phyloP scores from a whole-genome alignment of 2,113 vertebrate genomes.

The Alexandromys fortis region DNA sequence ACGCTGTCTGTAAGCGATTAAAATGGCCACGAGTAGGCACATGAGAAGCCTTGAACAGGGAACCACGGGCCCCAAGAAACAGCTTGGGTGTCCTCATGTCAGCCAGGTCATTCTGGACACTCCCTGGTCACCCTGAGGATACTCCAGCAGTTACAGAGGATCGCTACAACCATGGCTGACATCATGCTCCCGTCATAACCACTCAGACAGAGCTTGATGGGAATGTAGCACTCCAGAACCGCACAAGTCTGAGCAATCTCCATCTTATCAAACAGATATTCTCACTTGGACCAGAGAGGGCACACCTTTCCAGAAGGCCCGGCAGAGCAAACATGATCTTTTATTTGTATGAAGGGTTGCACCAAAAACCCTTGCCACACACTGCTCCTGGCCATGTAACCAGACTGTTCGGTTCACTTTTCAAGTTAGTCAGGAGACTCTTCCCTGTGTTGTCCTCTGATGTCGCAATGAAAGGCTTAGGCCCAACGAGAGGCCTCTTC shows the following conservation, averaged over 20 bases:
- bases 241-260: neutral
- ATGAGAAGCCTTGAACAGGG: neutral
- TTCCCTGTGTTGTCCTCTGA: neutral
- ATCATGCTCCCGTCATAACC: neutral
- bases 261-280: neutral
- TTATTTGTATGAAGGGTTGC: neutral
- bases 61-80: neutral
- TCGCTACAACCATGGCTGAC: neutral
- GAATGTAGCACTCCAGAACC: too few relatives aligned
- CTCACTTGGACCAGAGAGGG: neutral
- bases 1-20: neutral
- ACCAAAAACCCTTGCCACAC: neutral
- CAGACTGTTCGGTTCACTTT: neutral
- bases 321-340: neutral
- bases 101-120: neutral
- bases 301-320: neutral
- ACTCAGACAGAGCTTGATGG: neutral
- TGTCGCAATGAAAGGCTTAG: neutral
- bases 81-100: neutral
- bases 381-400: neutral
- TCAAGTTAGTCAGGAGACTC: neutral
- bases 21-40: neutral
- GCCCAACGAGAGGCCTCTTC: neutral
- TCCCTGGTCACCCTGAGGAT: neutral
- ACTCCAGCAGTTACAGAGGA: neutral